phyloP scores from a whole-genome alignment of 2,797 vertebrate genomes.

The Centropyge bicolor region DNA sequence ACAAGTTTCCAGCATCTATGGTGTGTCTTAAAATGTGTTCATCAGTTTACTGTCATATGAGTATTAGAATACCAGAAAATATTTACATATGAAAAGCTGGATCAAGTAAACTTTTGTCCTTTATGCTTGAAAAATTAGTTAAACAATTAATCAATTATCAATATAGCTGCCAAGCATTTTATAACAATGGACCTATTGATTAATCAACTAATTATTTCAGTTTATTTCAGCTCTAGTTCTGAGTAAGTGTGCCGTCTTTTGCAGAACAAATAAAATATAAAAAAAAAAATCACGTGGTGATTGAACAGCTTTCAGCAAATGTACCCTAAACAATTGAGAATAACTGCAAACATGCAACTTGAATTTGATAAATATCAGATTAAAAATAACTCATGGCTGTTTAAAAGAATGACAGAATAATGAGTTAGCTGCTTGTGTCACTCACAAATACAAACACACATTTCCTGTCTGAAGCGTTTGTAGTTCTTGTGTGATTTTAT shows the following conservation, averaged over 20 bases:
- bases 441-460: neutral
- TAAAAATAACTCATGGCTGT: neutral
- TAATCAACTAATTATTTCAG: neutral
- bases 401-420: neutral
- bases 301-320: neutral
- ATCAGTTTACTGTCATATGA: neutral
- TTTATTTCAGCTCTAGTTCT: neutral
- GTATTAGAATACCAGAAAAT: neutral
- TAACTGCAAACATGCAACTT: neutral
- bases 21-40: neutral
- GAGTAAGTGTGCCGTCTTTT: neutral
- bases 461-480: neutral
- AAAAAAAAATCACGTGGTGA: too few species aligned
- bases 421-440: neutral
- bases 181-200: rapidly evolving
- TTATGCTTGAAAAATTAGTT: neutral
- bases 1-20: too few species aligned
- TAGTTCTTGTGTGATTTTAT: neutral
- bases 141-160: neutral
- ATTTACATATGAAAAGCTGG: neutral
- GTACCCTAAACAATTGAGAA: neutral
- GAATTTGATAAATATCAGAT: neutral
- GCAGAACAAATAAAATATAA: neutral
- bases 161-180: neutral
- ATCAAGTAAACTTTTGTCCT: neutral